Evolutionary conservation across 2,113 vertebrate species (phyloP), one percentile per base, ranked within the genome.

Genomic region (Merops nubicus): DNA sequence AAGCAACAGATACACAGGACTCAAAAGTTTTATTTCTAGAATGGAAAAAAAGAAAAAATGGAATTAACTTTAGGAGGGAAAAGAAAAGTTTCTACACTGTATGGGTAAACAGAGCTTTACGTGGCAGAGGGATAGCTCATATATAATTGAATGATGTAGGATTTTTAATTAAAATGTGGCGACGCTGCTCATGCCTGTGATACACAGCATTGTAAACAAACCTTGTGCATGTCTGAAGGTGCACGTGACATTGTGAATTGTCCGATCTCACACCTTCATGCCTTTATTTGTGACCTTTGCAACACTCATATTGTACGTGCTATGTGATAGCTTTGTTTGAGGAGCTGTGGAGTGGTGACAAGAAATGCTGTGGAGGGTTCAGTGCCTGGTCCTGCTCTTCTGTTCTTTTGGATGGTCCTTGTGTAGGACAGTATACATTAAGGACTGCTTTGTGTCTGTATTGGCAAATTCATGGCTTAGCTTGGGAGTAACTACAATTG

Each of bases 151-250:
- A 80, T 70, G n/a, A 50, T 73, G 56, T 26, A 73, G 36, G 62
- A 48, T 76, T 91, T 96, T 75, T 85, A 94, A 89, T 88, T 94
- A 96, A 91, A 76, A 65, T 13, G 57, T 88, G 77, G 72, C 88
- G 56, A 84, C 11, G 16, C 42, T 34, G 93, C 88, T 80, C 64
- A 74, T 28, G 34, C 40, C 54, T 31, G 82, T 63, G 79, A 91
- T 76, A 79, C 65, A 82, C 17, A 74, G 69, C 45, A 36, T 15
- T 65, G 20, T 72, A 90, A 88, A 92, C 51, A 90, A 80, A 80
- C 34, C 42, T 78, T 59, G 59, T 72, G 40, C 12, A 3, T 5
- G 60, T 76, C 29, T 36, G 50, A 15, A 86, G 64, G 47, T 42
- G 19, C 14, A 38, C 70, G 20, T 69, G 74, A 70, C 9, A 19